Percentiles rank a stretch among this genome's conserved stretches.
Evolutionary conservation across 2,888 invertebrate species (phyloP).

Genomic region (Eustalomyia histrio): DNA sequence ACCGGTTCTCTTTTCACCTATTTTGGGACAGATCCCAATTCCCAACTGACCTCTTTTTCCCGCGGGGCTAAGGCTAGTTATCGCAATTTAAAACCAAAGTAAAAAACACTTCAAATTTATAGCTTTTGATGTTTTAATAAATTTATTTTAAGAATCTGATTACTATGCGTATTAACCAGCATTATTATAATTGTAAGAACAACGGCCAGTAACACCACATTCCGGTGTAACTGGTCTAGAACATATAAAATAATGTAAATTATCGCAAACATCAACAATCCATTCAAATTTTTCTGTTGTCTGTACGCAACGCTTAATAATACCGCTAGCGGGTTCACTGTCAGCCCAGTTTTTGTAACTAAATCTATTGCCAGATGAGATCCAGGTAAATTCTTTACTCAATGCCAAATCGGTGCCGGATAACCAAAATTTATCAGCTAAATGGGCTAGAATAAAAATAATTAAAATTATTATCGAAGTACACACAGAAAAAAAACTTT

Average conservation of each 20-base stretch:
- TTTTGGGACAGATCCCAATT: no score
- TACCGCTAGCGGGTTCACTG: conserved; percentile 16
- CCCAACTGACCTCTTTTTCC: no score
- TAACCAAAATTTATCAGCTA: conserved; percentile 56
- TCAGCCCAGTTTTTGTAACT: conserved; percentile 57
- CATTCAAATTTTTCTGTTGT: conserved; percentile 51
- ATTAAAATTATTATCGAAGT: background rate
- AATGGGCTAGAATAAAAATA: conserved; percentile 1
- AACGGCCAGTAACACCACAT: conserved; percentile 23
- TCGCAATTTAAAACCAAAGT: no score
- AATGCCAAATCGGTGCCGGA: conserved; percentile 64
- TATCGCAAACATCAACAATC: conserved; percentile 60
- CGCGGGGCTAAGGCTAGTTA: no score
- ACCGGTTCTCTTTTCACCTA: no score
- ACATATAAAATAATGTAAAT: conserved; percentile 66
- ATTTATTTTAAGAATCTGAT: background rate
- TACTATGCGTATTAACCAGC: background rate
- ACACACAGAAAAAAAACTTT: no score
- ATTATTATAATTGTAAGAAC: conserved; percentile 8
- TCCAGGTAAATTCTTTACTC: conserved; percentile 60
- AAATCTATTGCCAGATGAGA: conserved; percentile 60
- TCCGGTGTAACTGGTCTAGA: conserved; percentile 3
- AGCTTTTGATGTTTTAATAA: background rate
- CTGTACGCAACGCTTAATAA: conserved; percentile 51
- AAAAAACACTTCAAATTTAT: background rate